Percentiles rank a stretch among this genome's conserved stretches.
Evolutionary conservation across 2,888 invertebrate genomes (phyloP).

Genomic region (Siphonodentalium dalli): DNA sequence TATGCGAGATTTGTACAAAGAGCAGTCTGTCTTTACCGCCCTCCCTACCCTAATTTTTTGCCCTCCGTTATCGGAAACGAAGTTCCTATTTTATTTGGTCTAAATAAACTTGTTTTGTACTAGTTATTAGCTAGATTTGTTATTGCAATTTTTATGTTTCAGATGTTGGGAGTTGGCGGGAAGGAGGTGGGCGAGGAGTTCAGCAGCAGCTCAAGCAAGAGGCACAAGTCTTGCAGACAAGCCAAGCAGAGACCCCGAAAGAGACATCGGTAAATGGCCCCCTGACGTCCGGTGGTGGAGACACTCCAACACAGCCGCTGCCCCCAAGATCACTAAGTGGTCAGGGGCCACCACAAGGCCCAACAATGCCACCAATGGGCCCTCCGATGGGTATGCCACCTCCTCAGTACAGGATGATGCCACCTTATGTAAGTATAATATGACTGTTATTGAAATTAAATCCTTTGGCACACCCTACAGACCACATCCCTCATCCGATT

Average conservation of each 20-base stretch:
- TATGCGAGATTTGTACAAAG: too few species aligned
- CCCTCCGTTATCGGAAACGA: too few species aligned
- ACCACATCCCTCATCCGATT: too few species aligned
- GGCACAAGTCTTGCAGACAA: too few species aligned
- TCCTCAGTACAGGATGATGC: conserved; percentile 64
- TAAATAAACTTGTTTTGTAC: too few species aligned
- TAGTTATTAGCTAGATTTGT: too few species aligned
- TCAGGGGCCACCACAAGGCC: conserved; percentile 42
- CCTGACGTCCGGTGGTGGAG: conserved; percentile 54
- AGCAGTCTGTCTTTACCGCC: too few species aligned
- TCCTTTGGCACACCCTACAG: too few species aligned
- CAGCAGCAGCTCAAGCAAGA: too few species aligned
- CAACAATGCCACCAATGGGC: conserved; percentile 50
- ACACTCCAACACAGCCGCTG: conserved; percentile 33
- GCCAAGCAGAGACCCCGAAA: conserved; percentile 51
- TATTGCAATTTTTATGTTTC: conserved; percentile 5
- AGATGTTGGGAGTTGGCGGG: conserved; percentile 89
- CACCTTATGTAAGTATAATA: conserved; percentile 51
- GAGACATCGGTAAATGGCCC: conserved; percentile 61
- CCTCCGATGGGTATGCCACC: conserved; percentile 58
- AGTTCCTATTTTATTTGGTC: too few species aligned
- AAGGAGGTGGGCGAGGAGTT: conserved; percentile 74
- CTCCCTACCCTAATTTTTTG: too few species aligned
- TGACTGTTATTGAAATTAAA: neutral
- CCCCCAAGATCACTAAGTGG: conserved; percentile 46